Conservation (phyloP, 2,113 vertebrate genomes). For the Oreocharis arfaki region DNA sequence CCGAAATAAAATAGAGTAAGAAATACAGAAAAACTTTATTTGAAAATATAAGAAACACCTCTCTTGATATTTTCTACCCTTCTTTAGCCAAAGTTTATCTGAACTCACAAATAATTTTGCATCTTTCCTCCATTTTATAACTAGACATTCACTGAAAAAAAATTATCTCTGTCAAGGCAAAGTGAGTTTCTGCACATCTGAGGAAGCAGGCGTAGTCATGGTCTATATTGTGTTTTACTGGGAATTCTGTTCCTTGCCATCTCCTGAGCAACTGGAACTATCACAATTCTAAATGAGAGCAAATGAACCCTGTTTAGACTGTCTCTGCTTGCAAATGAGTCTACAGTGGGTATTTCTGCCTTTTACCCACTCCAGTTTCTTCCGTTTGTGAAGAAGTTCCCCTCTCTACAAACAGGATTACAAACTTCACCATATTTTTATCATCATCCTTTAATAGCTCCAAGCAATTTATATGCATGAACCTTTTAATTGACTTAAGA, state of each 20-base stretch:
- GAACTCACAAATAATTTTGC: not conserved
- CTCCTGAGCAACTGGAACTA: not conserved
- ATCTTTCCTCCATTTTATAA: not conserved
- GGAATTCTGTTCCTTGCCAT: not conserved
- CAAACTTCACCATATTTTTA: slow-evolving; percentile 1
- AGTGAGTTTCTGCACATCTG: not conserved
- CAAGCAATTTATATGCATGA: not conserved
- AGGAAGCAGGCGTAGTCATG: not conserved
- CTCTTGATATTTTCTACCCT: not conserved
- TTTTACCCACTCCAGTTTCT: not conserved
- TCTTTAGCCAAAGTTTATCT: not conserved
- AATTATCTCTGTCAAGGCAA: not conserved
- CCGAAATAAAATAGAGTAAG: not conserved
- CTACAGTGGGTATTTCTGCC: not conserved
- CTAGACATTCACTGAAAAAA: not conserved
- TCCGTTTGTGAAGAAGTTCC: not conserved
- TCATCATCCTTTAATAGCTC: not conserved
- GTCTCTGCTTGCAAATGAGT: not conserved
- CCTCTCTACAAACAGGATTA: not conserved
- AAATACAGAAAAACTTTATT: not conserved
- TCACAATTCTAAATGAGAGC: not conserved
- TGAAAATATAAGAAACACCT: not conserved
- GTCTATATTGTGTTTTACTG: not conserved
- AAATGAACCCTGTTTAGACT: not conserved
- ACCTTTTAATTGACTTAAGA: slow-evolving; percentile 14